These are phyloP conservation scores for Calliscelio sp. DNA, from an alignment of 2,888 invertebrate genomes.

Conservation along the genomic window DNA sequence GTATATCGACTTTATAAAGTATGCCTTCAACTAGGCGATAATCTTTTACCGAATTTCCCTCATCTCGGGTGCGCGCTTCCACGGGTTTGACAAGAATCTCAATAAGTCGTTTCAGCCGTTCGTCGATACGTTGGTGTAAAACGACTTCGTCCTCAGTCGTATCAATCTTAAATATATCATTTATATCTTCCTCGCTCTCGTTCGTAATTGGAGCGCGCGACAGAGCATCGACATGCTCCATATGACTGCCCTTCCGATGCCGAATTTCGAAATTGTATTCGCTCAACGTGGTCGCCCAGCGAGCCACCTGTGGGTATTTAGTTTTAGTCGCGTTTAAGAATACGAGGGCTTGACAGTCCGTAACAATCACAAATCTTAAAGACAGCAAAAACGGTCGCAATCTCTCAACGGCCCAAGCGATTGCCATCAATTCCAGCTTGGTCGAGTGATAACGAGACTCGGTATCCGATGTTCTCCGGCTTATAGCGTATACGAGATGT, in stretches of 20 bases:
- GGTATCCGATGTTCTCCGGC: not conserved
- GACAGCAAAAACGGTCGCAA: not conserved
- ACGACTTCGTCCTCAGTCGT: not conserved
- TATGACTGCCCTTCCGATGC: not conserved
- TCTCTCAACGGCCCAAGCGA: conserved; percentile 1
- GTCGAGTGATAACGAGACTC: not conserved
- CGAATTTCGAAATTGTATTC: not conserved
- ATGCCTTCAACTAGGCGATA: not conserved
- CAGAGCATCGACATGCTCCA: not conserved
- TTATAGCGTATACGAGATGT: not conserved
- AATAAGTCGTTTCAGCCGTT: not conserved
- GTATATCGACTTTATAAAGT: conserved; percentile 34
- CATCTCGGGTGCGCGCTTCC: not conserved
- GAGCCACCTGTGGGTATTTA: not conserved
- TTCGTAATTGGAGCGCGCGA: not conserved
- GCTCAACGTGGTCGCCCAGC: not conserved
- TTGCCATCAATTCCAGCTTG: not conserved
- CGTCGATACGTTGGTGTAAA: not conserved
- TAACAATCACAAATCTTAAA: not conserved
- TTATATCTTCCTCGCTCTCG: not conserved
- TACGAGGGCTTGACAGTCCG: not conserved
- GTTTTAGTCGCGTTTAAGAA: conserved; percentile 7
- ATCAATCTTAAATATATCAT: not conserved
- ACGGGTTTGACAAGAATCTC: not conserved
- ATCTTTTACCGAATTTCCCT: not conserved